Evolutionary conservation across 1,140 invertebrate genomes (phyloP).

Genomic region (Drosophila micromelanica): DNA sequence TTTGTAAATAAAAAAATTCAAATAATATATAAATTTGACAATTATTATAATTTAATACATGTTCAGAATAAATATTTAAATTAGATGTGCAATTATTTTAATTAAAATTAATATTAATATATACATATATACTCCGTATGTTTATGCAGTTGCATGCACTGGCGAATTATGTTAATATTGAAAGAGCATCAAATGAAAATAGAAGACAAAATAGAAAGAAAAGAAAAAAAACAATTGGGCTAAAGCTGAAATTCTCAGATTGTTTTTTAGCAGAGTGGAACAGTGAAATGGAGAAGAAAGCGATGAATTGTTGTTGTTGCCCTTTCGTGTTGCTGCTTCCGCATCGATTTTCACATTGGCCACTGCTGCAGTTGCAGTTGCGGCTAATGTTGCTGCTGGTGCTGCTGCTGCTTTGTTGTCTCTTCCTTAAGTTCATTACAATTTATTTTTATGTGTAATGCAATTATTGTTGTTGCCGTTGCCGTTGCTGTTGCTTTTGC

Average conservation of each 20-base stretch:
- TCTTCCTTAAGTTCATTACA: slow-evolving; percentile 80
- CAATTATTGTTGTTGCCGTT: slow-evolving; percentile 70
- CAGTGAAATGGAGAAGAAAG: slow-evolving; percentile 58
- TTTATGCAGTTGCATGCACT: slow-evolving; percentile 48
- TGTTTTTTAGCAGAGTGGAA: slow-evolving; percentile 33
- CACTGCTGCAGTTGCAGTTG: slow-evolving; percentile 26
- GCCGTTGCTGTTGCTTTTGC: slow-evolving; percentile 47
- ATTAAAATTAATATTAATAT: background rate
- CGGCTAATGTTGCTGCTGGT: slow-evolving; percentile 33
- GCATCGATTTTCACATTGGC: slow-evolving; percentile 80
- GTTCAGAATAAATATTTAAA: too few species aligned
- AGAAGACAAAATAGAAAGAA: slow-evolving; percentile 5
- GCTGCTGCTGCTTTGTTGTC: slow-evolving; percentile 45
- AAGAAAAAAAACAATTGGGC: slow-evolving; percentile 27
- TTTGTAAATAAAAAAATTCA: too few species aligned
- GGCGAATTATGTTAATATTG: slow-evolving; percentile 62
- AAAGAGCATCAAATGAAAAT: slow-evolving; percentile 38
- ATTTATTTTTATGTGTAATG: slow-evolving; percentile 83
- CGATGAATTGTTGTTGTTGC: slow-evolving; percentile 43
- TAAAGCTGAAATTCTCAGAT: slow-evolving; percentile 42
- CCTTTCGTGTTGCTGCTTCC: slow-evolving; percentile 69
- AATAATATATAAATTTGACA: too few species aligned
- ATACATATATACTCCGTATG: background rate
- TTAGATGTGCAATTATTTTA: too few species aligned
- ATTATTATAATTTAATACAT: too few species aligned